Evolutionary conservation across 1,140 invertebrate species (phyloP).

Genomic region (Cyrtorhinus lividipennis): DNA sequence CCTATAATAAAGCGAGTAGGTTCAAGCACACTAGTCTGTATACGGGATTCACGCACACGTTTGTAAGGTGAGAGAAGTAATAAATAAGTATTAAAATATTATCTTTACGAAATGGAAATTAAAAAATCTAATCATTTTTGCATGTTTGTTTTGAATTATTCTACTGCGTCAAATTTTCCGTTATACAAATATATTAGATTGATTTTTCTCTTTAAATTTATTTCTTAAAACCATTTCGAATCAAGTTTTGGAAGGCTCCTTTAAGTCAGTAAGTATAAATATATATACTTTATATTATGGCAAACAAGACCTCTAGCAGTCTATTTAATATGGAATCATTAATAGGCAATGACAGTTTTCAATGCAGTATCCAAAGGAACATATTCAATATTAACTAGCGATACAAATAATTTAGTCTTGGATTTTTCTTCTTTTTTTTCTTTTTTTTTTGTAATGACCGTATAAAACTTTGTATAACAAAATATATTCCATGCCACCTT

Average conservation of each 20-base stretch:
- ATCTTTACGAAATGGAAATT: background rate
- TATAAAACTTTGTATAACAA: conserved; percentile 18
- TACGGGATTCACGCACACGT: background rate
- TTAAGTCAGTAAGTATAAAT: conserved; percentile 14
- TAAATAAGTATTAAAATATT: background rate
- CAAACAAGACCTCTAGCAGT: conserved; percentile 16
- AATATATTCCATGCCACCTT: conserved; percentile 13
- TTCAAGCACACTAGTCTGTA: too few species aligned
- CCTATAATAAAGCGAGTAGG: background rate
- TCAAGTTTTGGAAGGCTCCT: conserved; percentile 15
- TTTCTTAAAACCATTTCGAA: background rate
- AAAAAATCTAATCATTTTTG: background rate
- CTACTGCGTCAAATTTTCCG: conserved; percentile 3
- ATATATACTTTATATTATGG: conserved; percentile 15
- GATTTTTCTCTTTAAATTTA: background rate
- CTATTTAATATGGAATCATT: conserved; percentile 17
- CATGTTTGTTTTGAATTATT: background rate
- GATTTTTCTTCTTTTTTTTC: conserved; percentile 14
- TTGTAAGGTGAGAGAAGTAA: background rate
- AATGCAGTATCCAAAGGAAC: conserved; percentile 12
- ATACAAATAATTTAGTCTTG: conserved; percentile 12
- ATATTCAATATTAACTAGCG: background rate
- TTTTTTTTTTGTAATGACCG: background rate
- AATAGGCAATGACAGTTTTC: conserved; percentile 18
- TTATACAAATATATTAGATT: background rate